Conservation (phyloP, 2,113 vertebrate species). For the Malurus elegans region DNA sequence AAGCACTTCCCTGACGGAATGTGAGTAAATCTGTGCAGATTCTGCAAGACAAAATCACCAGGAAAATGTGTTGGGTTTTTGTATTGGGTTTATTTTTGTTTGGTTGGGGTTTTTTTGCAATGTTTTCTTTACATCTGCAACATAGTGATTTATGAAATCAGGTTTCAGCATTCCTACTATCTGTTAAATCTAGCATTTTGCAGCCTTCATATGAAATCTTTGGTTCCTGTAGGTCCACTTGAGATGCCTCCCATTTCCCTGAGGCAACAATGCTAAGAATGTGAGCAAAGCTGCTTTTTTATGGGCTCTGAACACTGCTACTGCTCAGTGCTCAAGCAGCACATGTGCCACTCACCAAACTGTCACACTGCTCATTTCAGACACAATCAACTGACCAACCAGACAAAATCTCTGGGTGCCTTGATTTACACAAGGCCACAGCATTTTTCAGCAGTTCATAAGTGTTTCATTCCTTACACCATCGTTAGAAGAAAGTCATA, state of each 20-base stretch:
- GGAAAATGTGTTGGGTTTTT: neutral
- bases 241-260: neutral
- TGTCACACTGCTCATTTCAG: neutral
- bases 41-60: slow-evolving; percentile 75
- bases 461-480: neutral
- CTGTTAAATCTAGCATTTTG: neutral
- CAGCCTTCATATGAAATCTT: neutral
- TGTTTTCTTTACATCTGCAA: neutral
- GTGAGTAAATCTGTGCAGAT: slow-evolving; percentile 87
- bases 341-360: neutral
- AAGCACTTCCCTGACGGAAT: slow-evolving; percentile 87
- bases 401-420: neutral
- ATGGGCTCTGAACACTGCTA: neutral
- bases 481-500: neutral
- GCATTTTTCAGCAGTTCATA: neutral
- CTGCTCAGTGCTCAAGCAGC: neutral
- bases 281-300: neutral
- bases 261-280: neutral
- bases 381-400: neutral
- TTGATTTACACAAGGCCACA: neutral
- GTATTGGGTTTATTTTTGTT: neutral
- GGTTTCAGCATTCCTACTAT: neutral
- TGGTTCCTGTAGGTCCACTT: neutral
- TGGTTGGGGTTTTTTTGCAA: fast-evolving
- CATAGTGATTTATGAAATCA: neutral